Evolutionary conservation across 1,140 invertebrate species (phyloP).

Genomic region (Acyrthosiphon pisum): DNA sequence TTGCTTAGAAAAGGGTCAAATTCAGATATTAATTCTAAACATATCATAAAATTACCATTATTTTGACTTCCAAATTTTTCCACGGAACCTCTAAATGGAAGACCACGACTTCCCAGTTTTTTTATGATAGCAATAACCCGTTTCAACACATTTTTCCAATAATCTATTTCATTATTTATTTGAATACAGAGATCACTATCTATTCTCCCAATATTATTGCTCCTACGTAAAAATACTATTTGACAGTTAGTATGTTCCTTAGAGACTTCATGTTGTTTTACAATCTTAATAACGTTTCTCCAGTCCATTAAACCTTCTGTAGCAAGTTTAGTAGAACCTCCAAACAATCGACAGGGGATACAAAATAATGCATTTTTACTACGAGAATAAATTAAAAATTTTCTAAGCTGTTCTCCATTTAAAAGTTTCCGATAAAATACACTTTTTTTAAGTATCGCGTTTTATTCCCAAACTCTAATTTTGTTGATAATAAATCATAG

Average conservation of each 20-base stretch:
- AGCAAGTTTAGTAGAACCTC: no score
- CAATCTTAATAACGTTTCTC: neutral
- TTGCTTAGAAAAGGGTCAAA: no score
- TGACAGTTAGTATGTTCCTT: no score
- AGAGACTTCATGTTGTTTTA: neutral
- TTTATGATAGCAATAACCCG: slow-evolving; percentile 57
- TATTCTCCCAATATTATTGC: no score
- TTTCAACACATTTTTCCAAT: slow-evolving; percentile 59
- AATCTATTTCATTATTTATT: slow-evolving; percentile 52
- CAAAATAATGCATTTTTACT: neutral
- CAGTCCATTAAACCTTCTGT: neutral
- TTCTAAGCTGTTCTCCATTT: neutral
- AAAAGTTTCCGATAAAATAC: neutral
- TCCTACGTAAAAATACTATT: no score
- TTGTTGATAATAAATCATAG: neutral
- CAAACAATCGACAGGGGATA: neutral
- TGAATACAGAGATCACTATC: neutral
- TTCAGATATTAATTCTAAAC: no score
- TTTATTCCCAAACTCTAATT: neutral
- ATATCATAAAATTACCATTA: no score
- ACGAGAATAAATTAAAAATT: neutral
- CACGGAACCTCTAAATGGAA: slow-evolving; percentile 59
- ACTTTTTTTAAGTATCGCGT: neutral
- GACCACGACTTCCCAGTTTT: slow-evolving; percentile 58
- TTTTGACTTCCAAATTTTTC: slow-evolving; percentile 59